phyloP scores from a whole-genome alignment of 37 sponge, comb jelly and placozoan species.

The Trichoplax adhaerens region DNA sequence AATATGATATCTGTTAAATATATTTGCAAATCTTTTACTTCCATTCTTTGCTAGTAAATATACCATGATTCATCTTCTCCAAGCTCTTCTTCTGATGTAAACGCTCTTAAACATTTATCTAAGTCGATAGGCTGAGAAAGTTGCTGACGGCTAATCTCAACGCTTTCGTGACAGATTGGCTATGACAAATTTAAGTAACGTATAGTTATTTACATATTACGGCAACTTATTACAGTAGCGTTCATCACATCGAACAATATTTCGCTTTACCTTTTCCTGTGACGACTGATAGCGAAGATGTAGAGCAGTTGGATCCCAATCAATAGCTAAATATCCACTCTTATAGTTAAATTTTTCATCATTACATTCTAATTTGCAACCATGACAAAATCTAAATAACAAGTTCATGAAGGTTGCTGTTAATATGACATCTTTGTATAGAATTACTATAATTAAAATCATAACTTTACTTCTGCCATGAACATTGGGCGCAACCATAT shows the following conservation, averaged over 20 bases:
- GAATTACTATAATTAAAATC: neutral
- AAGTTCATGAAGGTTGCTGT: neutral
- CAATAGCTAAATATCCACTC: constrained; percentile 60
- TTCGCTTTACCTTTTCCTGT: constrained; percentile 51
- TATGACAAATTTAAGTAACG: neutral
- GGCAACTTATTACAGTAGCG: constrained; percentile 10
- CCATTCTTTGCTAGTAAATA: neutral
- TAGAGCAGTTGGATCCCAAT: constrained; percentile 73
- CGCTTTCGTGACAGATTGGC: neutral
- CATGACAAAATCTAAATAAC: constrained; percentile 56
- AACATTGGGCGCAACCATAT: constrained; percentile 51
- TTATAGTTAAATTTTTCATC: constrained; percentile 12
- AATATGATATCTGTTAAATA: neutral
- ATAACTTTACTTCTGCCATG: constrained; percentile 60
- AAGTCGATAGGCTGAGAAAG: constrained; percentile 67
- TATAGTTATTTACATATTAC: neutral
- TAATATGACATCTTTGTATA: neutral
- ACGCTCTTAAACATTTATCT: constrained; percentile 70
- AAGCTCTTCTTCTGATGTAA: constrained; percentile 80
- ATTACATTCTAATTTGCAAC: constrained; percentile 57
- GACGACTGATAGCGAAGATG: constrained; percentile 78
- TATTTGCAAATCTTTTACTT: neutral
- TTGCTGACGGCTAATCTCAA: constrained; percentile 2
- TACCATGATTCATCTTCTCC: constrained; percentile 94
- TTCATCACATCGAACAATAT: constrained; percentile 5